Conservation (phyloP, 2,888 invertebrate genomes). For the Autographa gamma region DNA sequence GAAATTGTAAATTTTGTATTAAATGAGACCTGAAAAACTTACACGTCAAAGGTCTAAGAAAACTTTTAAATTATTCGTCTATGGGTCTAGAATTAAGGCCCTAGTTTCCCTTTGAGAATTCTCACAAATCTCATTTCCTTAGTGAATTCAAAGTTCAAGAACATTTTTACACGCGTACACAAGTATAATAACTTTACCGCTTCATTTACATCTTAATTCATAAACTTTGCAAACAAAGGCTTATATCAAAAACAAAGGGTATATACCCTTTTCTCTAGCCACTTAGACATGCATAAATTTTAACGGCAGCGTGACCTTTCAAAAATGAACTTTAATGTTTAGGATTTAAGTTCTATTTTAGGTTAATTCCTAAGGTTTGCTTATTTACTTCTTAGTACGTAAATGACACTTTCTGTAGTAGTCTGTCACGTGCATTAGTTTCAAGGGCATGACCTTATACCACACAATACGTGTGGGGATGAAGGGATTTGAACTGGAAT, state of each 20-base stretch:
- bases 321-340: conserved; percentile 1
- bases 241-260: background rate
- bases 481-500: background rate
- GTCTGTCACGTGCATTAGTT: background rate
- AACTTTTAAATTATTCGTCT: no score
- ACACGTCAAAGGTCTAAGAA: background rate
- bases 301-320: background rate
- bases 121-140: background rate
- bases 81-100: background rate
- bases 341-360: background rate
- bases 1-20: no score
- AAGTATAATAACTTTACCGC: background rate
- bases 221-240: background rate
- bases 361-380: background rate
- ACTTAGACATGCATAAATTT: background rate
- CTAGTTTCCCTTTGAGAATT: background rate
- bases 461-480: background rate
- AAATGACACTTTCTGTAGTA: background rate
- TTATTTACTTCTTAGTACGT: background rate
- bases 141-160: background rate
- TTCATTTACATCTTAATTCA: background rate
- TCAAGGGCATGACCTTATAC: conserved; percentile 30
- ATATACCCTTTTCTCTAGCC: background rate
- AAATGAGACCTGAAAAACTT: background rate
- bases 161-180: background rate